Base-by-base conservation (phyloP, 2,888 invertebrate species). In the Volucella bombylans region DNA sequence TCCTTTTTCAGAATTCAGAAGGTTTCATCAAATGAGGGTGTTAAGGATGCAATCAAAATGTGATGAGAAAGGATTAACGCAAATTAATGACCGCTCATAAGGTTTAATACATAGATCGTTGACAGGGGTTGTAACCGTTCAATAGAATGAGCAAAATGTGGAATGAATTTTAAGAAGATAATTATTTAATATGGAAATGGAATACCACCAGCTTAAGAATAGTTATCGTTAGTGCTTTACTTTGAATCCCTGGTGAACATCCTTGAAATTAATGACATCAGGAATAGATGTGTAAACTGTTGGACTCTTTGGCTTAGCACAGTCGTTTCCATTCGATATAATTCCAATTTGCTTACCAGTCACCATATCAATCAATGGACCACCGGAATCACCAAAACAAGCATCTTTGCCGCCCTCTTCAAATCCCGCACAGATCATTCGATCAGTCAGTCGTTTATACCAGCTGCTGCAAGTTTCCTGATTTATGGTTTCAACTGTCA, bases 331-430 rank as follows among this genome's bases (percentile, higher is more conserved):
- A 31, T 31, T 31, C 54, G 54, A 54, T 12, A 54, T 31, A 31
- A 54, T 11, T 1, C 54, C 54, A 11, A 54, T 31, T 11, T 31
- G 54, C 9, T 31, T 31, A 0, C 54, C 54, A 31, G 54, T 54
- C 10, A 2, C 4, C 4, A 4, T 1, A 12, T 31, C 31, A 1
- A 61, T 31, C 9, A 61, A 47, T 9, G 61, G 61, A 8, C 61
- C 61, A n/a, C 61, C 61, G 8, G 61, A 61, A 8, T 61, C 61
- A 61, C 47, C 47, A 11, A 23, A n/a, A 18, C 61, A 61, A 31
- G 23, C n/a, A 61, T 47, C 47, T 31, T 61, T 61, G 3, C 61
- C 47, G 1, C 54, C 54, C 0, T 6, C 23, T 23, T 3, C 11
- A 11, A 11, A 52, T 3, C 52, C 43, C 4, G 61, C 61, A 61